Base-by-base conservation (phyloP, 1,140 invertebrate species). In the Cotesia typhae region DNA sequence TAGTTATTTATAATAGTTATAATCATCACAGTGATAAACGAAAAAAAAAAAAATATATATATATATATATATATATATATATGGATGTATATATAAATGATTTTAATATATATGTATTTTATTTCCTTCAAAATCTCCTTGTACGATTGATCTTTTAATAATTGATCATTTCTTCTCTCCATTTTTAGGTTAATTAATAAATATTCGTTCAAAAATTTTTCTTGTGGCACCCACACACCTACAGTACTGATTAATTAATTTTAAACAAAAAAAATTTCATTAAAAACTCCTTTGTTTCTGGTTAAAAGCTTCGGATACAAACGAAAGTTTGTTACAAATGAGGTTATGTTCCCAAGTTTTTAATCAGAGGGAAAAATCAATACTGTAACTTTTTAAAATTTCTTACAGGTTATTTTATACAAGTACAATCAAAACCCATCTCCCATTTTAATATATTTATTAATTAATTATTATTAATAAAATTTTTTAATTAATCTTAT, bases 1-100 rank as follows among this genome's bases (percentile, higher is more conserved):
- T 83, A 84, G 79, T 84, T 47, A 81, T 82, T 81, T 80, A 81
- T 83, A 80, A 78, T 80, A 81, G 80, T 84, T 79, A 83, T 78
- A 86, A 83, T 84, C 82, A 86, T 85, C 84, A 86, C 84, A 86
- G 84, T 84, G 83, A 85, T 84, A 84, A 86, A 86, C 83, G 80
- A 86, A 86, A 85, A 83, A 28, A 28, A 79, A 86, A 86, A 85
- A 83, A 28, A 28, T 28, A 84, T 81, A 84, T 82, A 83, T 84
- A 77, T 79, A 77, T 78, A 66, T 76, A 71, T 71, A 64, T 76
- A 61, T 64, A 47, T 74, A 61, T 65, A 14, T 37, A 12, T 41
- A 38, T 14, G 14, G 61, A 36, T 68, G 76, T 73, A 75, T 77
- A 7, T 47, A 47, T 47, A 47, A 47, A 47, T 47, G 41, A 47